Base-by-base conservation (phyloP, 23 tunicate genomes). In the Botrylloides violaceus region DNA sequence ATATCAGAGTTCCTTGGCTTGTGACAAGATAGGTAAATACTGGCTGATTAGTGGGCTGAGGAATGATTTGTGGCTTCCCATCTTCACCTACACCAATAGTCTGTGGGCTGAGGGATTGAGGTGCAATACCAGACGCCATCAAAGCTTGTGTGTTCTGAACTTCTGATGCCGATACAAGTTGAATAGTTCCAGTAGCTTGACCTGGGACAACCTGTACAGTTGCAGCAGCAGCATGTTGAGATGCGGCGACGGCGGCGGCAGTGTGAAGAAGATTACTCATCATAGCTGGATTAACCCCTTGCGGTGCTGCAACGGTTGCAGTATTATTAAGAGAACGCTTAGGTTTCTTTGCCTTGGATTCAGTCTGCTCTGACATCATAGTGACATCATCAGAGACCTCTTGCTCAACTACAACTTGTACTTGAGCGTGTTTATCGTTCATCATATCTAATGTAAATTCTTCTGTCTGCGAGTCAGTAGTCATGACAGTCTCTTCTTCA, bases 281-380 rank as follows among this genome's bases (percentile, higher is more conserved):
- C 97, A 90, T 90, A 0, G 90, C 74, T 3, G 97, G 97, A 48
- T 90, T 90, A 1, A 90, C 97, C 21, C 97, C 97, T 34, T 90
- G 97, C 56, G 97, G 97, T 1, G 97, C 97, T 25, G 97, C 97
- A 22, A 90, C 97, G 5, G 97, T 90, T n/a, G 97, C 97, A 19
- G 97, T 90, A 58, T 75, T 83, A 6, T 79, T 68, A 5, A 39
- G 22, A 25, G 49, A 32, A 21, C 57, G 56, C 47, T 68, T 68
- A 3, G 25, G 70, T 63, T 63, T 63, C 28, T 63, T 63, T 19
- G 35, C 29, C 27, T 39, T 68, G n/a, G 43, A 30, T 36, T 68
- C 47, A n/a, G 43, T 38, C 22, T 20, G 35, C 4, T 18, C 26
- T 2, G 35, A 24, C 20, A 32, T 15, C 20, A 28, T 9, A 7